These are phyloP conservation scores for Diploscapter pachys DNA, from an alignment of 1,140 invertebrate species.

Conservation along the genomic window DNA sequence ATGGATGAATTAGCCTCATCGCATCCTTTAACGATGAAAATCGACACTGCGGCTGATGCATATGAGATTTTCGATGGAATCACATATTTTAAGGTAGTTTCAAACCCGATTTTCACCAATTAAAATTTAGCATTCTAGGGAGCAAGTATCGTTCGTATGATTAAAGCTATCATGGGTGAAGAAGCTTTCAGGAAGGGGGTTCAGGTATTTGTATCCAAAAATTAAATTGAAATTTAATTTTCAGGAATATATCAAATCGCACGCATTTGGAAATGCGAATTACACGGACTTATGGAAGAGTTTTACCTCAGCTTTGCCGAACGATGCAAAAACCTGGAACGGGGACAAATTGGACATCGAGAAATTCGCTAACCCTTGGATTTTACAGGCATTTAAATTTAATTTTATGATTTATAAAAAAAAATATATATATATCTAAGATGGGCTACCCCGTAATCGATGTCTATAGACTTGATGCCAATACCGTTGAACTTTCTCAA, in stretches of 20 bases:
- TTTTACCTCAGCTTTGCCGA: conserved; percentile 8
- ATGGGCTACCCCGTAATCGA: conserved; percentile 55
- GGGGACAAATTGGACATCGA: conserved; percentile 10
- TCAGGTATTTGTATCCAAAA: conserved; percentile 7
- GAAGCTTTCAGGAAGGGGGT: conserved; percentile 34
- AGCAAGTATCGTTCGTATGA: conserved; percentile 33
- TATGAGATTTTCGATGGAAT: conserved; percentile 1
- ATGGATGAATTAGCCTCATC: conserved; percentile 19
- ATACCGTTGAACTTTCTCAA: conserved; percentile 47
- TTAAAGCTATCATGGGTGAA: conserved; percentile 27
- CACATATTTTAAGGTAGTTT: not conserved
- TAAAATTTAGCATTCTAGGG: conserved; percentile 7
- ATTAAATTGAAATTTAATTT: not conserved
- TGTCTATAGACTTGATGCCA: conserved; percentile 40
- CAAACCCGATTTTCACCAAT: too few species aligned
- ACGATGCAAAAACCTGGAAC: conserved; percentile 20
- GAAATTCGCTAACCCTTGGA: conserved; percentile 21
- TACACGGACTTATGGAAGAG: conserved; percentile 22
- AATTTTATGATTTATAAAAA: too few species aligned
- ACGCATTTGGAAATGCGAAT: not conserved
- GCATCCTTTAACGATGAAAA: conserved; percentile 11
- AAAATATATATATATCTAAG: not conserved
- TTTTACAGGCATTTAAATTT: conserved; percentile 26
- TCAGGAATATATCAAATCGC: conserved; percentile 16
- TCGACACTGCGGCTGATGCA: conserved; percentile 3